Evolutionary conservation across 2,888 invertebrate genomes (phyloP), one percentile per base, ranked within the genome.

Genomic region (Sclerodermus sp.): DNA sequence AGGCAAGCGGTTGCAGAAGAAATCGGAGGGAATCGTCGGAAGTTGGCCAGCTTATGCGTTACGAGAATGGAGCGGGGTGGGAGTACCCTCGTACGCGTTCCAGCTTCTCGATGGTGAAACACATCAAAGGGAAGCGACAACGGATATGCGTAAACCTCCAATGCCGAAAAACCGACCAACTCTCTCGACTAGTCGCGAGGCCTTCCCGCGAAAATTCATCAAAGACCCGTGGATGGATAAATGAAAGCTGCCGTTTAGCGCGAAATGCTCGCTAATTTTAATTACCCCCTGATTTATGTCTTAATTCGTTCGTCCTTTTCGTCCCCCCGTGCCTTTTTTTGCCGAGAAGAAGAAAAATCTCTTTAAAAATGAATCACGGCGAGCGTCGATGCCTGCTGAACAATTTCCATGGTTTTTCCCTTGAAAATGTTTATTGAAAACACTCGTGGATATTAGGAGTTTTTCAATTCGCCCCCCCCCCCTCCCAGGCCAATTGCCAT

Each of bases 121-220:
- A 60, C 71, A 76, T 77, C 77, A 77, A 77, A 77, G 76, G 52
- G 59, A 54, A 64, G 72, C 73, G 77, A 77, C 71, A 77, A 74
- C 76, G 73, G 76, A 77, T 77, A 76, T 72, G 72, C 69, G 70
- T 70, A 70, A 72, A 71, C 71, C 65, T 66, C 61, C 60, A 67
- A 67, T 62, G 60, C 51, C 58, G 63, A 63, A 63, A 63, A 63
- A 60, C 60, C 55, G 60, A 54, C 60, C 42, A 53, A 53, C 47
- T 34, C 34, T 34, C 34, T 12, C 34, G 4, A 3, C 34, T 34
- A 23, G 4, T 6, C 51, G 47, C 51, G 55, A 43, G 49, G 39
- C 58, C 60, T 70, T 73, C 72, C 63, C 62, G 62, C 62, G 70
- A 71, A 70, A 67, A 63, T 58, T 67, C 74, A 72, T 77, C 77